Evolutionary conservation across 2,797 vertebrate species (phyloP).

Genomic region (Xerus rutilus): DNA sequence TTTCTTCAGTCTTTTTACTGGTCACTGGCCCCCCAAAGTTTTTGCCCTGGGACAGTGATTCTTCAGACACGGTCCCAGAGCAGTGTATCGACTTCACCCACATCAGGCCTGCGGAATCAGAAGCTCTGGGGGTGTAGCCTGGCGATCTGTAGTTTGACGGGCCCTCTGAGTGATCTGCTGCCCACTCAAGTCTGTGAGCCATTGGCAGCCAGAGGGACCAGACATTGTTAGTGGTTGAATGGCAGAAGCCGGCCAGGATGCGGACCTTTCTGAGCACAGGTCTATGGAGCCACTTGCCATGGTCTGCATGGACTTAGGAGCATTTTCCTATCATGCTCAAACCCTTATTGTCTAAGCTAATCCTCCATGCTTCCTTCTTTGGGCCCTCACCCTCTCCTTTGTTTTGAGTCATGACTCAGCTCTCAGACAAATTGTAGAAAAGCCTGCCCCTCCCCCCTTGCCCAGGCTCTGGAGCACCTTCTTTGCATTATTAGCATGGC

Average conservation of each 20-base stretch:
- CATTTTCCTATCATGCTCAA: not conserved
- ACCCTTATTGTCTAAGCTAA: not conserved
- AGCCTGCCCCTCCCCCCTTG: not conserved
- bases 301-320: not conserved
- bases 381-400: not conserved
- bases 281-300: not conserved
- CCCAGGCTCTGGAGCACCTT: rapidly evolving
- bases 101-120: not conserved
- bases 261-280: not conserved
- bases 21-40: not conserved
- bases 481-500: rapidly evolving
- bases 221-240: not conserved
- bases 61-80: not conserved
- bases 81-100: not conserved
- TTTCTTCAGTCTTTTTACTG: not conserved
- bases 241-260: not conserved
- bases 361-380: not conserved
- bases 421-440: not conserved
- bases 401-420: not conserved
- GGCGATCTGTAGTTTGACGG: not conserved
- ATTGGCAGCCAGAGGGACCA: not conserved
- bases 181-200: not conserved
- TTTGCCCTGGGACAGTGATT: not conserved
- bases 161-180: not conserved
- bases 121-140: not conserved